Evolutionary conservation across 2,113 vertebrate species (phyloP), one percentile per base, ranked within the genome.

Genomic region (Brachyistius frenatus): DNA sequence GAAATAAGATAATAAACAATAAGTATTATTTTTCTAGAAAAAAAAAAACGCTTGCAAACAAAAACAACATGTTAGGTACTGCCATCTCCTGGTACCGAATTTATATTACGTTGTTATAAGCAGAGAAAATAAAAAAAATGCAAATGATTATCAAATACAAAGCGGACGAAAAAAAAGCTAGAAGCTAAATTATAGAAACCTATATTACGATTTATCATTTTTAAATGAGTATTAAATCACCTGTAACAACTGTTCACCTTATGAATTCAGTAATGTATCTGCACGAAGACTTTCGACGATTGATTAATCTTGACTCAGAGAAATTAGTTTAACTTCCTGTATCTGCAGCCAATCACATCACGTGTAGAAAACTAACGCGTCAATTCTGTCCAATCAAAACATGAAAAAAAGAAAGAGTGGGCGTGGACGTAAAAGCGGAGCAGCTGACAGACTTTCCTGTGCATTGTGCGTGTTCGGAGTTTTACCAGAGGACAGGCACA

Each of bases 71-170:
- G 46, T 36, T 6, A 6, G 65, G 3, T 80, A 79, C 74, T 86
- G 86, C 84, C 93, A 85, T 83, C 91, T 89, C 33, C 49, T 91
- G 93, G 86, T 74, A n/a, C 1, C 66, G 57, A 56, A 60, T 1
- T 0, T 9, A 6, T 31, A 68, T 63, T 54, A 68, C 60, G 5
- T 10, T 32, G 4, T 44, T 57, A 13, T 1, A 8, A 55, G 36
- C n/a, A 52, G 1, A 63, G 55, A 65, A 49, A 37, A 55, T 0
- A 54, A 64, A 44, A 64, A 44, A 36, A 2, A 56, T 16, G 23
- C 23, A 3, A 36, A 68, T 11, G 2, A 65, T 68, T 7, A 32
- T 11, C 16, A 60, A 75, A 49, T 44, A 60, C 0, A 46, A 31
- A 66, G n/a, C 2, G 68, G 39, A 65, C 41, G 5, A 10, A 36